Evolutionary conservation across 2,113 vertebrate species (phyloP).

Genomic region (Leiothrix lutea): DNA sequence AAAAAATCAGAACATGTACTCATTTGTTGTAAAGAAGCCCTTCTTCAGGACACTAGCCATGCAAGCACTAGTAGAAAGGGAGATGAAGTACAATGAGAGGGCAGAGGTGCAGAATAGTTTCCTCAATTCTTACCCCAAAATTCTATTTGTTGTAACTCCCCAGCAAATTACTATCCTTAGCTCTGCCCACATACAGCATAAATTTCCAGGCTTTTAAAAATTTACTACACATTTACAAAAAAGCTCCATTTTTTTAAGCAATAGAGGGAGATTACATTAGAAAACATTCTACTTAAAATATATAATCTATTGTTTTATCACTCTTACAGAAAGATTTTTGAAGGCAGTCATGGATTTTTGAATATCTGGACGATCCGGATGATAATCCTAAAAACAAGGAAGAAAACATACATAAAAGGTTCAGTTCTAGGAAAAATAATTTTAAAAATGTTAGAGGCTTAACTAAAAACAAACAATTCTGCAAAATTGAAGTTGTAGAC

Average conservation of each 20-base stretch:
- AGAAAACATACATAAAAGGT: neutral
- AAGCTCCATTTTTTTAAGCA: neutral
- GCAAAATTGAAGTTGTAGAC: neutral
- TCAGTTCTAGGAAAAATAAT: neutral
- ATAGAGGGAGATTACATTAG: neutral
- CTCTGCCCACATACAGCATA: neutral
- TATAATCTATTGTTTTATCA: neutral
- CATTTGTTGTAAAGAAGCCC: neutral
- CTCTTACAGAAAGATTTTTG: conserved; percentile 92
- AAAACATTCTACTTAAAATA: neutral
- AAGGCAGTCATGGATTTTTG: conserved; percentile 95
- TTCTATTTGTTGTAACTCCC: neutral
- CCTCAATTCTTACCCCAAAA: accelerated
- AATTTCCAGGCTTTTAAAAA: neutral
- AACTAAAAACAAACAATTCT: neutral
- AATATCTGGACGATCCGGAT: conserved; percentile 91
- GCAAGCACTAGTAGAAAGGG: neutral
- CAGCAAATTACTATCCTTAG: neutral
- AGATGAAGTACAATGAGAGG: neutral
- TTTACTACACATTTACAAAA: neutral
- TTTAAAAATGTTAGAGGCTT: neutral
- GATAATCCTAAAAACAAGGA: conserved; percentile 83
- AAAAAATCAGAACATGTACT: neutral
- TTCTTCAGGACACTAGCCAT: neutral
- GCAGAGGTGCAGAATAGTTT: neutral